Evolutionary conservation across 2,888 invertebrate species (phyloP), one percentile per base, ranked within the genome.

Genomic region (Ectobius pallidus): DNA sequence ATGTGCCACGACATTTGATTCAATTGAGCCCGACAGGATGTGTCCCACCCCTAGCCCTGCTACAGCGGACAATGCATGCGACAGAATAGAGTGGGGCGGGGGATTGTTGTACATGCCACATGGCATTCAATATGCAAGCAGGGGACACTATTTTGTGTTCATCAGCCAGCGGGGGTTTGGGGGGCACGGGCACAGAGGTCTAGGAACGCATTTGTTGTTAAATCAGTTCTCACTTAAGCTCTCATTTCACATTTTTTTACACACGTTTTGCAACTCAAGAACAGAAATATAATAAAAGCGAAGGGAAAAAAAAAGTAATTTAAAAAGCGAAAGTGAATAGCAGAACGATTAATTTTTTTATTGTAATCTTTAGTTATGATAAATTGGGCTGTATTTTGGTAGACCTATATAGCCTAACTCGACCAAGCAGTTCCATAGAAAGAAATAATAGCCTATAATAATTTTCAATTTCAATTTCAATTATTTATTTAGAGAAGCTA

Each of bases 11-110:
- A 46, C 71, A 58, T 62, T 71, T 71, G 71, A 63, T 71, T 71
- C 71, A 71, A 71, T 71, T 63, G 63, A 42, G 27, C 34, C 32
- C 30, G 46, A 62, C 62, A 32, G 70, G 46, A 62, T 58, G 70
- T 34, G 62, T 20, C 32, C 25, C 58, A 58, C 58, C n/a, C 30
- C 58, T 52, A n/a, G 3, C 52, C 25, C 7, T 52, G 52, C 22
- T 52, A 25, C 11, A 58, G 58, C 27, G 58, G 58, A 58, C 58
- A 58, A 58, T 58, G 30, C n/a, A 30, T 25, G 58, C 30, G 25
- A 14, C 11, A 18, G 25, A 14, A 3, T 25, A 25, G 52, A 20
- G 14, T 52, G 25, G 25, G 58, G 58, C 1, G 52, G 25, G 22
- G 27, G 55, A 18, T 58, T 16, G 58, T 58, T n/a, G 58, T 58